Evolutionary conservation across 1,140 invertebrate genomes (phyloP), one percentile per base, ranked within the genome.

Genomic region (Drosophila guanche): DNA sequence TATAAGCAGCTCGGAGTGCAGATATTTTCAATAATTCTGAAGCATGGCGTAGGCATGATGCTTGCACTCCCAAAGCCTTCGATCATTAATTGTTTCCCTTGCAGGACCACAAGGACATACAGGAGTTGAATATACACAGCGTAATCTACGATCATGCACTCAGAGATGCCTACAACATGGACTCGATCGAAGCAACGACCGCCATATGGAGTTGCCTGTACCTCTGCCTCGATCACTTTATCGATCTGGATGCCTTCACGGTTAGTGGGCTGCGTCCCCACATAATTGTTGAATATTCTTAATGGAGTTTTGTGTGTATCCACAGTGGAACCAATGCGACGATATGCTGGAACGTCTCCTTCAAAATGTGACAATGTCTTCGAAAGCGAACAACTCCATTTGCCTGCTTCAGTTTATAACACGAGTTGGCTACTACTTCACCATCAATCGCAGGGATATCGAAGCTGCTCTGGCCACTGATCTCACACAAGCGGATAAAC

Each of bases 251-350:
- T 65, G 25, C 46, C 2, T 76, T 70, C 57, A 50, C 56, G 47
- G 83, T 88, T 23, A 37, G 7, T 33, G 33, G 20, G 12, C 2
- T 3, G 2, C 4, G n/a, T 1, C 22, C 45, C 7, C 3, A 20
- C 5, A 5, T 2, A 8, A 7, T 5, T 4, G 8, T 6, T 40
- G 2, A 12, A 29, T 37, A 4, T 37, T 37, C 2, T 29, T 5
- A 6, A 14, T 1, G 0, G 46, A 16, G 2, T 14, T 20, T n/a
- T 27, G 10, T 2, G 2, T 25, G 12, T 6, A 29, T 1, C 10
- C 6, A 7, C 27, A 88, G 83, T 88, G 83, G 83, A 88, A 79
- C 56, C 70, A 89, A 29, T 84, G 84, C 8, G 83, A 88, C 20
- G 83, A 88, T 41, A 79, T 88, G 83, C 45, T 88, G 2, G 75